A percentile compares a stretch with the other conserved stretches of the same genome.
Evolutionary conservation across 2,888 invertebrate species (phyloP).

Genomic region (Hartigia nigra): DNA sequence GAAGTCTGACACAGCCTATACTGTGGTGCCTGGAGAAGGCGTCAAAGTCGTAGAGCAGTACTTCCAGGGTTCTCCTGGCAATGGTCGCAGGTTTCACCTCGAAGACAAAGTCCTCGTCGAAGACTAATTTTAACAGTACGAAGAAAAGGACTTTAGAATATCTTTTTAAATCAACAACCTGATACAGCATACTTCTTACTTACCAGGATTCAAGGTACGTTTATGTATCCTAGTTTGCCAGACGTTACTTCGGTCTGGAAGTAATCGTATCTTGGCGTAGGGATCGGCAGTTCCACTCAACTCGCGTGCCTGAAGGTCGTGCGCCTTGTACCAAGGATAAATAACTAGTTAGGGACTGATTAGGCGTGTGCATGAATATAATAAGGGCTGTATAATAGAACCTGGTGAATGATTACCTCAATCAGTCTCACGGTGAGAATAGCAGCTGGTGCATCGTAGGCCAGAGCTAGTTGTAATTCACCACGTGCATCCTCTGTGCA

Average conservation of each 20-base stretch:
- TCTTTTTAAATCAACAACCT: not conserved
- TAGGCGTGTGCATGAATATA: not conserved
- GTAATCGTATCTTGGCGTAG: constrained; percentile 74
- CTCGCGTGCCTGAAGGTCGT: constrained; percentile 70
- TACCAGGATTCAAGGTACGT: constrained; percentile 74
- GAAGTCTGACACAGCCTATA: constrained; percentile 70
- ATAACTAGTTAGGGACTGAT: not conserved
- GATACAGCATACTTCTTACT: constrained; percentile 19
- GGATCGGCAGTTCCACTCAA: constrained; percentile 75
- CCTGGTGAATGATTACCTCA: constrained; percentile 67
- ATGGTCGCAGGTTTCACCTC: constrained; percentile 71
- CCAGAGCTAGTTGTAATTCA: constrained; percentile 72
- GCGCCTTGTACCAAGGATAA: constrained; percentile 62
- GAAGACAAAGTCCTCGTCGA: constrained; percentile 77
- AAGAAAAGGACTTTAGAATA: not conserved
- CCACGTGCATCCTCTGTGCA: constrained; percentile 71
- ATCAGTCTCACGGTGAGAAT: constrained; percentile 74
- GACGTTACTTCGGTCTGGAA: constrained; percentile 72
- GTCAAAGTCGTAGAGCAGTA: constrained; percentile 75
- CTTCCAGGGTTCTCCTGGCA: constrained; percentile 70
- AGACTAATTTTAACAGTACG: constrained; percentile 63
- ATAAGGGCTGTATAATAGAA: not conserved
- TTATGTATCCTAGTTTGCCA: constrained; percentile 75
- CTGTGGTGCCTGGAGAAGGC: constrained; percentile 74
- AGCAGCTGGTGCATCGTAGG: constrained; percentile 73